Evolutionary conservation across 2,113 vertebrate species (phyloP).

Genomic region (Rostratula benghalensis): DNA sequence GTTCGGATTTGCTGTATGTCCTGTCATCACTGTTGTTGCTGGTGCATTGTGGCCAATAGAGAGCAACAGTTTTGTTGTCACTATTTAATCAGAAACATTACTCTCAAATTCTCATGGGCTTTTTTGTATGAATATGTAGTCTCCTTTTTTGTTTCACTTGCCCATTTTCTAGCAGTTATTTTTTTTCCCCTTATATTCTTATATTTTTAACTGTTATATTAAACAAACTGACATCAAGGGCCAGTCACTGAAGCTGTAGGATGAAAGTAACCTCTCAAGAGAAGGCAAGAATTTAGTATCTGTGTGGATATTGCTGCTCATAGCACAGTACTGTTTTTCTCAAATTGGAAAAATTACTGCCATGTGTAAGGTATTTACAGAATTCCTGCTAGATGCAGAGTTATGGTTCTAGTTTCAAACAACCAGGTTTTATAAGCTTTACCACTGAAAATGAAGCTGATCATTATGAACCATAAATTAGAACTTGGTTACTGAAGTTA

Average conservation of each 20-base stretch:
- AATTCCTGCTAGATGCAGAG: neutral
- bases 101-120: neutral
- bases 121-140: neutral
- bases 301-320: neutral
- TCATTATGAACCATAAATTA: neutral
- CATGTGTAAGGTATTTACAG: fast-evolving
- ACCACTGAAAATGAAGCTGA: neutral
- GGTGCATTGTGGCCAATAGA: neutral
- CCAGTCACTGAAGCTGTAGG: neutral
- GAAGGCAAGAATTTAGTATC: neutral
- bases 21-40: neutral
- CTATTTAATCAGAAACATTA: neutral
- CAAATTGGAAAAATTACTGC: neutral
- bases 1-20: neutral
- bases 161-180: neutral
- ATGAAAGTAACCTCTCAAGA: neutral
- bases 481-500: neutral
- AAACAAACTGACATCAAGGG: neutral
- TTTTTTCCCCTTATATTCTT: fast-evolving
- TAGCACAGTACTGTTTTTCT: neutral
- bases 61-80: neutral
- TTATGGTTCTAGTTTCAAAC: neutral
- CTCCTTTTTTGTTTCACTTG: neutral
- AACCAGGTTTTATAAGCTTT: neutral
- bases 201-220: neutral